These are phyloP conservation scores for Hyalella azteca DNA, from an alignment of 2,888 invertebrate genomes.

Conservation along the genomic window DNA sequence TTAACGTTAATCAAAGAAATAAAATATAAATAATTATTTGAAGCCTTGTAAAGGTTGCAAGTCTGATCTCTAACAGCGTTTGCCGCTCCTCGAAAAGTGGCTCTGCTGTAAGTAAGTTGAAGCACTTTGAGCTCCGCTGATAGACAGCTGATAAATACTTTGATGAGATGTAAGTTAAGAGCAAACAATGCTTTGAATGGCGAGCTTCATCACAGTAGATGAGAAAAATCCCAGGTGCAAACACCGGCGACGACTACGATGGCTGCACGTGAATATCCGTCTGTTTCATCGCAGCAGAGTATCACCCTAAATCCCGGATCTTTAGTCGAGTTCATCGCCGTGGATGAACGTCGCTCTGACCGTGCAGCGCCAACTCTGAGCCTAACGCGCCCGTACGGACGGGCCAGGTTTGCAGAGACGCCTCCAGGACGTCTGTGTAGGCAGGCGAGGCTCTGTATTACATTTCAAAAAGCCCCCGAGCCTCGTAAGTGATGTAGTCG, in stretches of 20 bases:
- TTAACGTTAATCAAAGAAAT: too few species aligned
- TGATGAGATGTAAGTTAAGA: conserved; percentile 9
- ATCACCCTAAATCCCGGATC: conserved; percentile 38
- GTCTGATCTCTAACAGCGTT: too few species aligned
- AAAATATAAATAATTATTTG: too few species aligned
- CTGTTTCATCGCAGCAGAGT: conserved; percentile 32
- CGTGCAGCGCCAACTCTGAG: not conserved
- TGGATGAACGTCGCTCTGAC: not conserved
- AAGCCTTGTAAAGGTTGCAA: too few species aligned
- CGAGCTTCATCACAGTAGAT: not conserved
- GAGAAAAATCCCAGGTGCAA: conserved; percentile 35
- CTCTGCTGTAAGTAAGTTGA: too few species aligned
- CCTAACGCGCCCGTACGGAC: not conserved
- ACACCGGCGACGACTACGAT: not conserved
- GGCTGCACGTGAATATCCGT: conserved; percentile 28
- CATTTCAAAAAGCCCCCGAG: conserved; percentile 53
- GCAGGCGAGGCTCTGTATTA: conserved; percentile 39
- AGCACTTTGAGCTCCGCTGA: too few species aligned
- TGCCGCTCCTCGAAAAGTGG: too few species aligned
- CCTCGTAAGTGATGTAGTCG: conserved; percentile 52
- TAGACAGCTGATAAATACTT: too few species aligned
- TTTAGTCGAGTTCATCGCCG: conserved; percentile 3
- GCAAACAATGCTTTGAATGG: not conserved
- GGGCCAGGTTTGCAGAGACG: not conserved
- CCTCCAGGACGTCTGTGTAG: not conserved